Evolutionary conservation across 1,140 invertebrate species (phyloP).

Genomic region (Scylla paramamosain): DNA sequence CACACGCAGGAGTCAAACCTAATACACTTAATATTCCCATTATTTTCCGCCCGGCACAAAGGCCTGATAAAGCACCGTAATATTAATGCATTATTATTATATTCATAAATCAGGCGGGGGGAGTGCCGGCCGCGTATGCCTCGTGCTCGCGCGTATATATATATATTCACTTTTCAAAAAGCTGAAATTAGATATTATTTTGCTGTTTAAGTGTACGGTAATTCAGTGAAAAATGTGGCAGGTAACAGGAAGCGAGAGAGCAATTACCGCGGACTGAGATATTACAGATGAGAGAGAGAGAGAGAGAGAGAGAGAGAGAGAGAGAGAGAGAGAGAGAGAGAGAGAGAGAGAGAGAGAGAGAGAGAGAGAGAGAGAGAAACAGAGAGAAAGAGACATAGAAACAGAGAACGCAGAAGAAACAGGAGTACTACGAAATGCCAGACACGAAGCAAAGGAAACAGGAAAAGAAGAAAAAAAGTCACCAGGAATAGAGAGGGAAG

Average conservation of each 20-base stretch:
- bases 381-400: not conserved
- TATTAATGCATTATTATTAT: slow-evolving; percentile 25
- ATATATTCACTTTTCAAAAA: slow-evolving; percentile 15
- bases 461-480: not conserved
- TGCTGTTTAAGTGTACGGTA: not conserved
- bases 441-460: not conserved
- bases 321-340: slow-evolving; percentile 10
- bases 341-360: slow-evolving; percentile 20
- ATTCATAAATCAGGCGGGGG: not conserved
- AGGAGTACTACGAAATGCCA: no score
- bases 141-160: no score
- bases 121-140: no score
- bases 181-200: slow-evolving; percentile 7
- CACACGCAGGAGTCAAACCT: slow-evolving; percentile 10
- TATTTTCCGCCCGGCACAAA: not conserved
- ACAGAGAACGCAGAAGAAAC: not conserved
- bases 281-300: not conserved
- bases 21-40: slow-evolving; percentile 24
- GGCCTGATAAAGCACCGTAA: slow-evolving; percentile 20
- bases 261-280: not conserved
- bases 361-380: not conserved
- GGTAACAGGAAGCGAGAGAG: slow-evolving; percentile 1
- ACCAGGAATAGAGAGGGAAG: not conserved
- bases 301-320: slow-evolving; percentile 19
- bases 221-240: slow-evolving; percentile 3